A percentile compares a stretch with the other conserved stretches of the same genome.
phyloP scores from a whole-genome alignment of 2,113 vertebrate species.

The Danionella cerebrum region DNA sequence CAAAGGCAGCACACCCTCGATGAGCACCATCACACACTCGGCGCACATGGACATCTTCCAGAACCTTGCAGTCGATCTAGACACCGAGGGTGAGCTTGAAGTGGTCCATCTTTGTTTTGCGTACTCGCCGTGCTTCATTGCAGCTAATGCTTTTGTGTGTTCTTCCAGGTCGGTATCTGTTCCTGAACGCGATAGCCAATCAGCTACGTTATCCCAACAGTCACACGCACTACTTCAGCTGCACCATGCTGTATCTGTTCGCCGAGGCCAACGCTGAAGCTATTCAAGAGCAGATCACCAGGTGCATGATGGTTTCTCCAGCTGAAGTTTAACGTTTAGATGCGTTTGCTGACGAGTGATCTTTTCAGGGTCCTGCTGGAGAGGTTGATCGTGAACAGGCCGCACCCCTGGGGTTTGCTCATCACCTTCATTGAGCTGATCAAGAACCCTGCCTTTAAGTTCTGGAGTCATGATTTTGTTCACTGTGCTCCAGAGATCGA shows the following conservation, averaged over 20 bases:
- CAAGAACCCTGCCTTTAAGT: constrained; percentile 98
- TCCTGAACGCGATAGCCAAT: constrained; percentile 96
- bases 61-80: constrained; percentile 94
- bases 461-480: constrained; percentile 99
- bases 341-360: background rate
- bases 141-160: no score
- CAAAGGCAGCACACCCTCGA: constrained; percentile 97
- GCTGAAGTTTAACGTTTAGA: no score
- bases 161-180: constrained; percentile 86
- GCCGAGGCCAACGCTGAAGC: constrained; percentile 98
- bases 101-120: background rate
- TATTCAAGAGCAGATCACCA: constrained; percentile 98
- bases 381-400: constrained; percentile 97
- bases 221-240: constrained; percentile 99
- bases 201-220: constrained; percentile 98
- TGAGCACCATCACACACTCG: constrained; percentile 99
- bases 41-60: constrained; percentile 99
- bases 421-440: constrained; percentile 99
- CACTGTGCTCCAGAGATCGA: constrained; percentile 98
- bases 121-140: no score
- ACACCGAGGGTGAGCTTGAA: constrained; percentile 84
- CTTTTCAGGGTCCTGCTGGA: constrained; percentile 86
- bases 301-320: constrained; percentile 50
- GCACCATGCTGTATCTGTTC: constrained; percentile 97
- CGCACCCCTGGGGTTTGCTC: constrained; percentile 97